Evolutionary conservation across 1,140 invertebrate genomes (phyloP), one percentile per base, ranked within the genome.

Genomic region (Chironomus tepperi): DNA sequence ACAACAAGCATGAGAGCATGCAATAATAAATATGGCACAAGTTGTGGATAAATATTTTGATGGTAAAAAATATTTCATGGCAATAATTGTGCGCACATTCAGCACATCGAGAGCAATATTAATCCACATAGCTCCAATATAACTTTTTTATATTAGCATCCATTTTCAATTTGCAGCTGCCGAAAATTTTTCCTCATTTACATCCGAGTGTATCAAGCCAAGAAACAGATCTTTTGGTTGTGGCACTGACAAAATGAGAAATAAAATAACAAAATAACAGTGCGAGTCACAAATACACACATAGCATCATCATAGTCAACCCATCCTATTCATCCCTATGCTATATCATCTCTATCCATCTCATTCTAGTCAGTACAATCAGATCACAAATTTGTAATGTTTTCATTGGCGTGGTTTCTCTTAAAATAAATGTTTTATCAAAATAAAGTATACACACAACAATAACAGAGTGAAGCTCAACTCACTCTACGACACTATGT

Each of bases 391-490:
- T 70, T 70, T 70, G 65, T 70, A 70, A 70, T 70, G 65, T 70
- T 70, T 70, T 70, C 65, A 70, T 70, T 70, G 65, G 65, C 65
- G 65, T 70, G 65, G 65, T 70, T 70, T 70, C 65, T 70, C 65
- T 18, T 70, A 70, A 57, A 70, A 70, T 70, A 70, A 70, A 70
- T 70, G 65, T 70, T 70, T 70, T 70, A 70, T 70, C 65, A 70
- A 70, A n/a, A 70, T 19, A 70, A 70, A 18, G 19, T 70, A 70
- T 70, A 70, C 18, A 70, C 65, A 70, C 65, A 70, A 70, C 65
- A 70, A 70, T 70, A 70, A 70, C 65, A 70, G 47, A n/a, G n/a
- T n/a, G n/a, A 19, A 19, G 65, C 47, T 57, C n/a, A 5, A 57
- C 12, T 57, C 47, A n/a, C 47, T 12, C 47, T 57, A 12, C 24